phyloP scores from a whole-genome alignment of 2,888 invertebrate species.

The Rhagium mordax region DNA sequence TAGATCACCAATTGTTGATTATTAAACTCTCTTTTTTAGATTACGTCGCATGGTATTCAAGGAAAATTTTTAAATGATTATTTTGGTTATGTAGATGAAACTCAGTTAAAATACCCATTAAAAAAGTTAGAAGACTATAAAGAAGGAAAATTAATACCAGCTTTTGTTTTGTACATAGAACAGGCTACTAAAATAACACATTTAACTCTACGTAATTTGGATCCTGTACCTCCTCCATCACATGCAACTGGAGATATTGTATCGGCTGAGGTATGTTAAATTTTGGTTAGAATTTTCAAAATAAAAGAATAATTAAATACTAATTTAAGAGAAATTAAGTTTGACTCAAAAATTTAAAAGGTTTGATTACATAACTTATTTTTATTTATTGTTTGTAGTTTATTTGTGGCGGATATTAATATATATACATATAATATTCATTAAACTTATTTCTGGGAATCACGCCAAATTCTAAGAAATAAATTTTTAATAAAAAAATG shows the following conservation, averaged over 20 bases:
- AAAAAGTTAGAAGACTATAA: slow-evolving; percentile 65
- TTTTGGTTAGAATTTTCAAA: not conserved
- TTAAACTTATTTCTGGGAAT: too few species aligned
- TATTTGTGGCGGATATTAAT: too few species aligned
- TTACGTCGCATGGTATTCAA: slow-evolving; percentile 70
- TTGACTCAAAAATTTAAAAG: too few species aligned
- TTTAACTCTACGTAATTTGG: slow-evolving; percentile 71
- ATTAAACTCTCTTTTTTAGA: slow-evolving; percentile 48
- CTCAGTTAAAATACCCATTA: slow-evolving; percentile 67
- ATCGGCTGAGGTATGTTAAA: slow-evolving; percentile 49
- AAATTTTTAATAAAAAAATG: too few species aligned
- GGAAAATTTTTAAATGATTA: slow-evolving; percentile 71
- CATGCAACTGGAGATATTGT: slow-evolving; percentile 51
- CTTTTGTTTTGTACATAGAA: slow-evolving; percentile 79
- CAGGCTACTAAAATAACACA: slow-evolving; percentile 80
- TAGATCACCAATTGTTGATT: too few species aligned
- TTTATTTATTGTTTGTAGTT: too few species aligned
- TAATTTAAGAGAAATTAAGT: too few species aligned
- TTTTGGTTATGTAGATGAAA: slow-evolving; percentile 73
- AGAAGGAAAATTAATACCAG: slow-evolving; percentile 72
- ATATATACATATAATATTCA: too few species aligned
- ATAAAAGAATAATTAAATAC: too few species aligned
- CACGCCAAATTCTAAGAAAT: too few species aligned
- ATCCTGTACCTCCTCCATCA: slow-evolving; percentile 41
- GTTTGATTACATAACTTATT: too few species aligned